Evolutionary conservation across 1,140 invertebrate species (phyloP).

Genomic region (Tetramorium simillimum): DNA sequence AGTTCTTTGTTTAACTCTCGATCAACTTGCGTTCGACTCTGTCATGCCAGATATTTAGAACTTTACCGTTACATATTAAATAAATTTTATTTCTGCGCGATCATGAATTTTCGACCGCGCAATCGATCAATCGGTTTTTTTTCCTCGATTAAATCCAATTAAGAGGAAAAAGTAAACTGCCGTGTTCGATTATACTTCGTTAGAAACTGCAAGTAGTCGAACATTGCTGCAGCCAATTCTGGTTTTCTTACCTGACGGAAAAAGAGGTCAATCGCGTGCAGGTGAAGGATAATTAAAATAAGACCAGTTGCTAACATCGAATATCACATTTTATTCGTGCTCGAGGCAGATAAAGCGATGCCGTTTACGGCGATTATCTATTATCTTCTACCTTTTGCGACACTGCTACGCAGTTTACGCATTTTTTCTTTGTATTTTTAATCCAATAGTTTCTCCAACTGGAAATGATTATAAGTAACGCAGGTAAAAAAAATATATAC

Average conservation of each 20-base stretch:
- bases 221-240: slow-evolving; percentile 39
- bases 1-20: neutral
- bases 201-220: slow-evolving; percentile 38
- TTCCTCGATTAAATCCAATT: slow-evolving; percentile 37
- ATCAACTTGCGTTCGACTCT: neutral
- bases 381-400: slow-evolving; percentile 19
- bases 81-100: slow-evolving; percentile 4
- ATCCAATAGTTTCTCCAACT: slow-evolving; percentile 2
- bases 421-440: slow-evolving; percentile 25
- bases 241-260: slow-evolving; percentile 21
- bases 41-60: neutral
- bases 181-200: slow-evolving; percentile 46
- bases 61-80: slow-evolving; percentile 24
- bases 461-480: neutral
- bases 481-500: neutral
- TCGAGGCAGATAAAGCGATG: slow-evolving; percentile 35
- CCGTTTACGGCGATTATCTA: slow-evolving; percentile 58
- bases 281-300: slow-evolving; percentile 52
- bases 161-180: slow-evolving; percentile 39
- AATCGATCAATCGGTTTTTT: slow-evolving; percentile 37
- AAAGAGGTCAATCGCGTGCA: slow-evolving; percentile 54
- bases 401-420: slow-evolving; percentile 12
- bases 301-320: slow-evolving; percentile 45
- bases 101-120: slow-evolving; percentile 15
- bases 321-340: slow-evolving; percentile 41